Conservation (phyloP, 1,140 invertebrate genomes). For the Phymastichus coffea region DNA sequence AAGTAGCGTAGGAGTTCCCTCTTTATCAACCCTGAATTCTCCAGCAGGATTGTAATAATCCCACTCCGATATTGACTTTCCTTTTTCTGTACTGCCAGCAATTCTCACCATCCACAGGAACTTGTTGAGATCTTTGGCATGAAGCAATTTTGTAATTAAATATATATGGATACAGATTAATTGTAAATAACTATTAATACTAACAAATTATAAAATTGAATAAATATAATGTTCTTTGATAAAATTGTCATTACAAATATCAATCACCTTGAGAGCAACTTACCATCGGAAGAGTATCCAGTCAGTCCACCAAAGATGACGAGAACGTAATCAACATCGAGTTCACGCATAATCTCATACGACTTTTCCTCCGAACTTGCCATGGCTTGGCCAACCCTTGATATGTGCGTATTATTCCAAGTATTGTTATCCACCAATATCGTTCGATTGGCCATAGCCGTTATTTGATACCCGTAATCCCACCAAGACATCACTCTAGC, state of each 20-base stretch:
- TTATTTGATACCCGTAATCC: slow-evolving; percentile 99
- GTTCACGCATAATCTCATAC: slow-evolving; percentile 95
- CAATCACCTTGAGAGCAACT: slow-evolving; percentile 33
- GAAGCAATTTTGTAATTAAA: background rate
- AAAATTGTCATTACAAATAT: background rate
- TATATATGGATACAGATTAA: background rate
- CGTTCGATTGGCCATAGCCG: slow-evolving; percentile 97
- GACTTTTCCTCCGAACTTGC: slow-evolving; percentile 93
- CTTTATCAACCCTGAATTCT: slow-evolving; percentile 91
- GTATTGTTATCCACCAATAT: slow-evolving; percentile 99
- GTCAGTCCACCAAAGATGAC: slow-evolving; percentile 98
- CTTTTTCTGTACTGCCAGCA: slow-evolving; percentile 92
- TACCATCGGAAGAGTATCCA: slow-evolving; percentile 97
- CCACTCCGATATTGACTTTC: slow-evolving; percentile 91
- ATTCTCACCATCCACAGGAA: slow-evolving; percentile 99
- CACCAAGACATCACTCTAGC: slow-evolving; percentile 99
- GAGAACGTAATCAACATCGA: slow-evolving; percentile 97
- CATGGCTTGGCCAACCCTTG: slow-evolving; percentile 96
- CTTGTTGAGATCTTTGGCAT: slow-evolving; percentile 86
- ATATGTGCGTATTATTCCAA: slow-evolving; percentile 99
- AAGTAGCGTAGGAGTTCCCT: slow-evolving; percentile 81
- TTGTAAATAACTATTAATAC: background rate
- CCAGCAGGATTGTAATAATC: slow-evolving; percentile 95
- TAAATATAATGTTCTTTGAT: background rate
- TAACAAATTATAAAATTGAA: slow-evolving; percentile 7